phyloP scores from a whole-genome alignment of 2,113 vertebrate species.

The Sialia sialis region DNA sequence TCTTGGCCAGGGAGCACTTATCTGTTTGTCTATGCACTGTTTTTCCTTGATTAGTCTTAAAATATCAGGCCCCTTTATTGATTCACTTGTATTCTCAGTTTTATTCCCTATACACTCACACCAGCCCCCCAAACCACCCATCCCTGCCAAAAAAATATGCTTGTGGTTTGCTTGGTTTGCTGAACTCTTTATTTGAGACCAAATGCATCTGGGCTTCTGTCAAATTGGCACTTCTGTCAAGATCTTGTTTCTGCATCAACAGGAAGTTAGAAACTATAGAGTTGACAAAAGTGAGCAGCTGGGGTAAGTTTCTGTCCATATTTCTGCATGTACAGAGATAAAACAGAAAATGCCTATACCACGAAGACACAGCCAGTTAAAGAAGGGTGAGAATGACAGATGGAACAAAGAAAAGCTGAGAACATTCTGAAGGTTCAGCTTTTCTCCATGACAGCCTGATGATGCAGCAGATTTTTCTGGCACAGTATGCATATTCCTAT shows the following conservation, averaged over 20 bases:
- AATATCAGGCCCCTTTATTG: no score
- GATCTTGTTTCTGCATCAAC: neutral
- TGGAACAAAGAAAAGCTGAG: neutral
- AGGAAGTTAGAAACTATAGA: neutral
- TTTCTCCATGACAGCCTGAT: neutral
- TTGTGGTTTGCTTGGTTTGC: neutral
- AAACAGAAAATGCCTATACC: neutral
- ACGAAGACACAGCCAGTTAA: neutral
- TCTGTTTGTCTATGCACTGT: no score
- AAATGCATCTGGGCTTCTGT: neutral
- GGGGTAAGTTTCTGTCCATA: neutral
- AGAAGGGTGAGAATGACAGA: neutral
- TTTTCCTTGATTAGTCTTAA: no score
- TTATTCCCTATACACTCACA: no score
- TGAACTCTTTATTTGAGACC: neutral
- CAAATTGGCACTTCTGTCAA: neutral
- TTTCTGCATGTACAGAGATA: neutral
- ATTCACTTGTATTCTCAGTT: no score
- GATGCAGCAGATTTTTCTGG: neutral
- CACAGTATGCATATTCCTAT: neutral
- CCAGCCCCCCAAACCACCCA: no score
- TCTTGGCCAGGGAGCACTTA: no score
- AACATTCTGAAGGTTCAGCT: neutral
- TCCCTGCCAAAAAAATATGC: accelerated
- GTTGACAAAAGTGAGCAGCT: neutral